Base-by-base conservation (phyloP, 2,797 vertebrate species). In the Xenopus petersii region DNA sequence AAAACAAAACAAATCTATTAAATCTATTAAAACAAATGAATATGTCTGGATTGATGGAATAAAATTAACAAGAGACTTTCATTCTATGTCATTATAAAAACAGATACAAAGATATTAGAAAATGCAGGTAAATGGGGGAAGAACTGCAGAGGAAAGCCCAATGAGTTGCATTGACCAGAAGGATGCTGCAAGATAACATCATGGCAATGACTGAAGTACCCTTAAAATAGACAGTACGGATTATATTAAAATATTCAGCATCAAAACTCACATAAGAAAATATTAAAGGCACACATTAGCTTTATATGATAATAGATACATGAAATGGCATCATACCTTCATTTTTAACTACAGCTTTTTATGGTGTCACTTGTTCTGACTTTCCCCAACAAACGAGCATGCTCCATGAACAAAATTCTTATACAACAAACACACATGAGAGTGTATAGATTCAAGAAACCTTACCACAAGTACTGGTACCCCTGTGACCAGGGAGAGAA, bases 381-480 rank as follows among this genome's bases (percentile, higher is more conserved):
- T 56, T 56, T 56, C 7, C 54, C 15, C 2, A 24, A 12, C 21
- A 72, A n/a, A 51, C 26, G 13, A 30, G 42, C 47, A 54, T 56
- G 26, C 2, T 30, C 21, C 8, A 42, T 73, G 16, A 30, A 64
- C n/a, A 15, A 5, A 16, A 71, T 59, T 42, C 33, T 36, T 36
- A 12, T 30, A 46, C 16, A 66, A 3, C 12, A 2, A 66, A 30
- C 17, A 36, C 60, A 55, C 6, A 55, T 1, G 10, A 55, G 4
- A 63, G 36, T 58, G 13, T 60, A 63, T 60, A 54, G 65, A 12
- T 58, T 13, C 46, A 12, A 66, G 10, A 12, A 65, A 15, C 3
- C 95, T 98, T 93, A 98, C 96, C 94, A 95, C 86, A 82, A 98
- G 88, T 70, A 93, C 95, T 58, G 96, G 96, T 77, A 98, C 90